Evolutionary conservation across 2,888 invertebrate genomes (phyloP), one percentile per base, ranked within the genome.

Genomic region (Aplocera efformata): DNA sequence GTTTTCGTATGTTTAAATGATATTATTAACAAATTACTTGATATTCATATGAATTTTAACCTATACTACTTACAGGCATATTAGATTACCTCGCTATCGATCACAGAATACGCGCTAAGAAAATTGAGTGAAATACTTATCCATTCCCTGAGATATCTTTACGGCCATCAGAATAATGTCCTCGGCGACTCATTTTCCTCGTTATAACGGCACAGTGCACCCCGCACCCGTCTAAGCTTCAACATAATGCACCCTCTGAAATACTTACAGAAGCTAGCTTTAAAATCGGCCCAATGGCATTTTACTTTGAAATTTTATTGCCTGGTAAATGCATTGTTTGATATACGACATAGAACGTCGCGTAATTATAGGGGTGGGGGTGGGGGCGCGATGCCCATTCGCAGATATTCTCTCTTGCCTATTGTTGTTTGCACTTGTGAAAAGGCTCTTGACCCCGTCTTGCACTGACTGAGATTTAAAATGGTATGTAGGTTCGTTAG

Each of bases 241-340:
- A 28, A 33, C 23, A 33, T 20, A 38, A 38, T 22, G 30, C 29
- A 7, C 22, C 2, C n/a, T 22, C 33, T 21, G 29, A 40, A 21
- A 24, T 38, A 25, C 24, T 32, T 35, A 27, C 26, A 28, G 32
- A 3, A 8, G 17, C 17, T 28, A 21, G 24, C 32, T 36, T 36
- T 36, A 36, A 37, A 37, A 33, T 33, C 34, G 29, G 36, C 32
- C 37, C 32, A 53, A 53, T 53, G 48, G 56, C 64, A 74, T 76
- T 73, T 70, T 49, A 77, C 70, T 79, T 79, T 75, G 65, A 74
- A 77, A 79, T 79, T 71, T 76, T 79, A 78, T 76, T 48, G 77
- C 67, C 62, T 61, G 40, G 48, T 53, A 48, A 61, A 64, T 59
- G 68, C 68, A 70, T 70, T 63, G 25, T 59, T 66, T 78, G 73